A percentile compares a stretch with the other conserved stretches of the same genome.
These are phyloP conservation scores for Neodiprion fabricii DNA, from an alignment of 1,140 invertebrate genomes.

Conservation along the genomic window DNA sequence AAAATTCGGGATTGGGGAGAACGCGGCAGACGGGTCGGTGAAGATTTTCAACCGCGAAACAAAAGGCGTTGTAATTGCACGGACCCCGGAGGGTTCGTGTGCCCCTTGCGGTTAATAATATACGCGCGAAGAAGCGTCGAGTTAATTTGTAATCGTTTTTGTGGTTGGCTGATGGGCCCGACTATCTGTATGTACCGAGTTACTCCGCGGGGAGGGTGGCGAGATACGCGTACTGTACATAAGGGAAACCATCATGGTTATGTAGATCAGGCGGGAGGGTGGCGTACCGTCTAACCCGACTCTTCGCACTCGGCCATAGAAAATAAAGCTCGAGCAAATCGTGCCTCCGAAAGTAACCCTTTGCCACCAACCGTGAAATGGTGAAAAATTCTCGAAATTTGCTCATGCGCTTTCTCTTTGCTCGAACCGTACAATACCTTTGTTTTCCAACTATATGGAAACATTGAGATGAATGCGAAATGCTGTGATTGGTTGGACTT, in stretches of 20 bases:
- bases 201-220: constrained; percentile 24
- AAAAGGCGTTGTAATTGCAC: constrained; percentile 59
- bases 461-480: constrained; percentile 17
- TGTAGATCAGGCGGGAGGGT: constrained; percentile 51
- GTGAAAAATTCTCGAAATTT: no score
- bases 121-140: constrained; percentile 46
- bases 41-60: constrained; percentile 48
- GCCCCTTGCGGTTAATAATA: constrained; percentile 44
- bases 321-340: constrained; percentile 33
- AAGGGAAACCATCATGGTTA: constrained; percentile 44
- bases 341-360: constrained; percentile 16
- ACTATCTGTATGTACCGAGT: constrained; percentile 41
- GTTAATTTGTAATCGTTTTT: constrained; percentile 58
- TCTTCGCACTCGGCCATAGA: constrained; percentile 15
- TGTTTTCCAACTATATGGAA: no score
- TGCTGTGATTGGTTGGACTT: background rate
- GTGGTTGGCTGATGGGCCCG: constrained; percentile 45
- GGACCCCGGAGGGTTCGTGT: constrained; percentile 32
- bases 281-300: constrained; percentile 40
- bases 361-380: no score
- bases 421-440: no score
- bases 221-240: constrained; percentile 4
- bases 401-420: no score
- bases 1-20: constrained; percentile 8
- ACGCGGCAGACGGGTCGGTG: background rate